A percentile compares a stretch with the other conserved stretches of the same genome.
Evolutionary conservation across 2,113 vertebrate species (phyloP).

Genomic region (Marcusenius ussheri): DNA sequence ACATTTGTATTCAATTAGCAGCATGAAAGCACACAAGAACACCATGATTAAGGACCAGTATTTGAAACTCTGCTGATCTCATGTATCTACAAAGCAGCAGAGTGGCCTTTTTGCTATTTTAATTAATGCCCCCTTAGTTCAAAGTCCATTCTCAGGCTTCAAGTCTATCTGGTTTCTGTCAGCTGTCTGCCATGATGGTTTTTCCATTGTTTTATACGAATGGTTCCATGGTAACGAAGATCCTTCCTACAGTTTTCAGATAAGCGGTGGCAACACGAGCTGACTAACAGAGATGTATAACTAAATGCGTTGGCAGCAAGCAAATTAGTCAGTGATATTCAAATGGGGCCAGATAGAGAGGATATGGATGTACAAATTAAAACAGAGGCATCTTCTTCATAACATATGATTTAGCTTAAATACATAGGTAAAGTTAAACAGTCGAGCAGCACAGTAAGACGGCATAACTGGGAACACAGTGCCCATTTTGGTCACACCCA

Average conservation of each 20-base stretch:
- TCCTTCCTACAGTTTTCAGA: constrained; percentile 16
- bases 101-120: background rate
- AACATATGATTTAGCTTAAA: background rate
- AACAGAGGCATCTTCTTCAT: background rate
- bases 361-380: background rate
- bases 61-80: background rate
- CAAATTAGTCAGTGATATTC: background rate
- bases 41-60: background rate
- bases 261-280: background rate
- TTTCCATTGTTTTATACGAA: constrained; percentile 16
- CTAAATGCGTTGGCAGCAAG: background rate
- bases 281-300: background rate
- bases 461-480: background rate
- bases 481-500: background rate
- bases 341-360: background rate
- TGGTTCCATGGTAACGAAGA: constrained; percentile 59
- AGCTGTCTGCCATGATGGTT: background rate
- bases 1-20: constrained; percentile 5
- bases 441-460: background rate
- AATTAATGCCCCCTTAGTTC: background rate
- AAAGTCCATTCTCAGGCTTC: constrained; percentile 3
- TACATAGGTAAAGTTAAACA: background rate
- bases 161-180: background rate
- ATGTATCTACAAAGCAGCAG: too few species aligned
- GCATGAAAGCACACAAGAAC: background rate